Conservation (phyloP, 2,888 invertebrate genomes). For the Plemyria rubiginata region DNA sequence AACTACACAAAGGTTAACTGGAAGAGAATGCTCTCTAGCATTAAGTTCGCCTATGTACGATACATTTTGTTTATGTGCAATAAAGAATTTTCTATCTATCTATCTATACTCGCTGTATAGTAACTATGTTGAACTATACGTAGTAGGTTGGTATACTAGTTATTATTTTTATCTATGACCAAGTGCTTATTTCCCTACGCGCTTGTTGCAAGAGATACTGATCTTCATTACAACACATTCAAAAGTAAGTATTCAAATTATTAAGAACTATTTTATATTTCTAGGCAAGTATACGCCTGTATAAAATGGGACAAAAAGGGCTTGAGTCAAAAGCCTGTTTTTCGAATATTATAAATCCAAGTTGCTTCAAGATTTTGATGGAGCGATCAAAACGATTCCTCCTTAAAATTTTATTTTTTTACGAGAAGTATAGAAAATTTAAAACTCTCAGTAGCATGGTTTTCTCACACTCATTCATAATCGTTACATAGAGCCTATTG, state of each 20-base stretch:
- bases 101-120: neutral
- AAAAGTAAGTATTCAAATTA: conserved; percentile 31
- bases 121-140: neutral
- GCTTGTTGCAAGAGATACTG: conserved; percentile 21
- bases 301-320: neutral
- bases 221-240: conserved; percentile 33
- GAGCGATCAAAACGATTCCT: no score
- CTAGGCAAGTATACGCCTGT: conserved; percentile 16
- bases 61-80: no score
- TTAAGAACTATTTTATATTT: conserved; percentile 11
- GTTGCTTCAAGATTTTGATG: no score
- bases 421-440: neutral
- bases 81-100: no score
- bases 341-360: neutral
- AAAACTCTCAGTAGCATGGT: conserved; percentile 28
- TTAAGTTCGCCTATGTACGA: no score
- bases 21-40: no score
- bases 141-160: neutral
- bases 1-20: no score
- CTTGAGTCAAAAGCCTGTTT: conserved; percentile 6
- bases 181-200: conserved; percentile 15
- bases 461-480: conserved; percentile 39
- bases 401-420: no score
- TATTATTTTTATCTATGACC: neutral
- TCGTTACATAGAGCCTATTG: conserved; percentile 30